Percentiles rank a stretch among this genome's conserved stretches.
These are phyloP conservation scores for Platyrinchus mystaceus DNA, from an alignment of 2,797 vertebrate species.

Conservation along the genomic window DNA sequence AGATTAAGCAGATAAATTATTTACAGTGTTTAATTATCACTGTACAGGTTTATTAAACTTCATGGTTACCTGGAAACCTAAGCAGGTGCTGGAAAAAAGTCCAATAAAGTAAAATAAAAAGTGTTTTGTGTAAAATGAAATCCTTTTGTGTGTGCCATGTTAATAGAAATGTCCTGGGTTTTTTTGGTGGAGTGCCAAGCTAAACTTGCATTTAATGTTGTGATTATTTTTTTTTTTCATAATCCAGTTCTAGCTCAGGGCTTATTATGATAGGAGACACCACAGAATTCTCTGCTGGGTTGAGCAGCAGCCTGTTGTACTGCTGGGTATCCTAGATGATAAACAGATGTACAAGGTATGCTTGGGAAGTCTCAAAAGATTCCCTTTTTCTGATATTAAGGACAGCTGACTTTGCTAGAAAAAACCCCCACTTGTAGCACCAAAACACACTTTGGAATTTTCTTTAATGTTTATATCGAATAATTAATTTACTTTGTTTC, in stretches of 20 bases:
- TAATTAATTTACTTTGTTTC: conserved; percentile 36
- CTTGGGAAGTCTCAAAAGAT: not conserved
- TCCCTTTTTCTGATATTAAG: conserved; percentile 9
- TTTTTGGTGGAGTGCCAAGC: conserved; percentile 29
- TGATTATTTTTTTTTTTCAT: conserved; percentile 43
- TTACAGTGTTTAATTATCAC: conserved; percentile 76
- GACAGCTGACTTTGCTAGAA: conserved; percentile 40
- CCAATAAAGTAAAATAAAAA: conserved; percentile 54
- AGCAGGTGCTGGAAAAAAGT: conserved; percentile 54
- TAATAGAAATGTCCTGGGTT: not conserved
- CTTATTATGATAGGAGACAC: not conserved
- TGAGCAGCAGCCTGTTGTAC: not conserved
- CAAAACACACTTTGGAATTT: conserved; percentile 19
- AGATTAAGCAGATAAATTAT: conserved; percentile 77
- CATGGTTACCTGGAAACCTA: conserved; percentile 71
- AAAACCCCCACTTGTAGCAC: not conserved
- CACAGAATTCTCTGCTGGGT: not conserved
- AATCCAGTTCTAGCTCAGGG: conserved; percentile 30
- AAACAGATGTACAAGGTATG: conserved; percentile 28
- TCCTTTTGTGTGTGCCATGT: conserved; percentile 19
- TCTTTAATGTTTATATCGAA: conserved; percentile 50
- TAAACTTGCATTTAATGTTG: conserved; percentile 26
- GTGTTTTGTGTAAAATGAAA: conserved; percentile 42
- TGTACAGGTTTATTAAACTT: conserved; percentile 75
- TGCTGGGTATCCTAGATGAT: conserved; percentile 28